phyloP scores from a whole-genome alignment of 2,797 vertebrate genomes.

The Fistularia commersonii region DNA sequence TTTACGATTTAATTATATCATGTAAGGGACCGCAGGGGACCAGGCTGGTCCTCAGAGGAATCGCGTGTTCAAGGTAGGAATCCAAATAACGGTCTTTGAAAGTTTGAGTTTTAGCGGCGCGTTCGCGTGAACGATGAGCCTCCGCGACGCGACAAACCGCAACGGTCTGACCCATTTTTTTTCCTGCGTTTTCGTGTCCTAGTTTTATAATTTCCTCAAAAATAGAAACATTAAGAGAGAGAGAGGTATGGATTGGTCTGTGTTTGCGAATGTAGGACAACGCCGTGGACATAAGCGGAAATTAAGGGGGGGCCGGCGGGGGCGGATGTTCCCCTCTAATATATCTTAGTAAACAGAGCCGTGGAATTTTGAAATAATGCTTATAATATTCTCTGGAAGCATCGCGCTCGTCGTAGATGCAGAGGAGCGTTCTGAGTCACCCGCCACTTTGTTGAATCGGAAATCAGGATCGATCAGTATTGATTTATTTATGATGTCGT shows the following conservation, averaged over 20 bases:
- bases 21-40: constrained; percentile 23
- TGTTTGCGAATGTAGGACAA: constrained; percentile 11
- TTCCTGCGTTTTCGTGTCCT: constrained; percentile 42
- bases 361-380: too few relatives aligned
- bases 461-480: too few relatives aligned
- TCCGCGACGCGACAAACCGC: constrained; percentile 5
- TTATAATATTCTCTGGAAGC: too few relatives aligned
- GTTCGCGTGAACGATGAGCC: constrained; percentile 26
- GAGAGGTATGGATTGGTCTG: constrained; percentile 29
- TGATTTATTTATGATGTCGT: too few relatives aligned
- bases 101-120: constrained; percentile 40
- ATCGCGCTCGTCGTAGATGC: too few relatives aligned
- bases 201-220: constrained; percentile 37
- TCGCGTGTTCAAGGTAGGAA: constrained; percentile 36
- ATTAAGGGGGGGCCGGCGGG: too few relatives aligned
- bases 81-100: constrained; percentile 18
- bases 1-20: constrained; percentile 51
- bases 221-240: constrained; percentile 40
- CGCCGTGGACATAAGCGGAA: neutral
- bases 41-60: constrained; percentile 40
- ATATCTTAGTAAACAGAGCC: too few relatives aligned
- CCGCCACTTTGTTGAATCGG: too few relatives aligned
- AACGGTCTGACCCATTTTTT: constrained; percentile 57
- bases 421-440: too few relatives aligned
- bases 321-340: too few relatives aligned